These are phyloP conservation scores for Gobiocypris rarus DNA, from an alignment of 2,113 vertebrate species.

Conservation along the genomic window DNA sequence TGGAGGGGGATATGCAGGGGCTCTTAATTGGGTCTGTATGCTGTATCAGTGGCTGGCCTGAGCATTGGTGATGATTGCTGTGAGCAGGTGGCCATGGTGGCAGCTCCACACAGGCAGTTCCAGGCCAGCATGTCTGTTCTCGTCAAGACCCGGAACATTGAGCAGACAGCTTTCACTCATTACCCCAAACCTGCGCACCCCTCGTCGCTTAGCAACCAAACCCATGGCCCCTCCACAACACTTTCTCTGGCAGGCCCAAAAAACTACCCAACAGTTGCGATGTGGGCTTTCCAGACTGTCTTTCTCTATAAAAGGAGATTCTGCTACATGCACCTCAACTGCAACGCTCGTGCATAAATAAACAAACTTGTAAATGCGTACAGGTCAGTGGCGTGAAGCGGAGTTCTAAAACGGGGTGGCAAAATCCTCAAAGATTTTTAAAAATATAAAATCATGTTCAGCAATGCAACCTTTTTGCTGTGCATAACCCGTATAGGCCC, in stretches of 20 bases:
- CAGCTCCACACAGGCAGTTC: slow-evolving; percentile 73
- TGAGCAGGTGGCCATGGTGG: slow-evolving; percentile 82
- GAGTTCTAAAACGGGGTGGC: too few relatives aligned
- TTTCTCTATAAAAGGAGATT: slow-evolving; percentile 47
- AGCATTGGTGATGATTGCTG: slow-evolving; percentile 79
- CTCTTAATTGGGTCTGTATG: slow-evolving; percentile 84
- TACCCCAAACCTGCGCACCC: slow-evolving; percentile 71
- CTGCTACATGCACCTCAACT: not conserved
- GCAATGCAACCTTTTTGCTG: too few relatives aligned
- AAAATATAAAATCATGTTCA: too few relatives aligned
- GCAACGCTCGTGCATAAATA: not conserved
- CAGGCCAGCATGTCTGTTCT: slow-evolving; percentile 78
- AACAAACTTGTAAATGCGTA: not conserved
- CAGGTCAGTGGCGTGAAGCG: too few relatives aligned
- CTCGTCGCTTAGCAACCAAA: slow-evolving; percentile 70
- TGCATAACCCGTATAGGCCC: too few relatives aligned
- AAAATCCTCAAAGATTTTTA: too few relatives aligned
- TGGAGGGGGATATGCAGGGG: slow-evolving; percentile 78
- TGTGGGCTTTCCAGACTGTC: slow-evolving; percentile 48
- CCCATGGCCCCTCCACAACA: slow-evolving; percentile 70
- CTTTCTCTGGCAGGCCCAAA: slow-evolving; percentile 64
- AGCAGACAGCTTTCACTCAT: slow-evolving; percentile 79
- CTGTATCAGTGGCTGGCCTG: slow-evolving; percentile 76
- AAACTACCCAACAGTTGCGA: slow-evolving; percentile 54
- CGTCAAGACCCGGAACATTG: slow-evolving; percentile 81